phyloP scores from a whole-genome alignment of 2,113 vertebrate genomes.

The Oncorhynchus masou region DNA sequence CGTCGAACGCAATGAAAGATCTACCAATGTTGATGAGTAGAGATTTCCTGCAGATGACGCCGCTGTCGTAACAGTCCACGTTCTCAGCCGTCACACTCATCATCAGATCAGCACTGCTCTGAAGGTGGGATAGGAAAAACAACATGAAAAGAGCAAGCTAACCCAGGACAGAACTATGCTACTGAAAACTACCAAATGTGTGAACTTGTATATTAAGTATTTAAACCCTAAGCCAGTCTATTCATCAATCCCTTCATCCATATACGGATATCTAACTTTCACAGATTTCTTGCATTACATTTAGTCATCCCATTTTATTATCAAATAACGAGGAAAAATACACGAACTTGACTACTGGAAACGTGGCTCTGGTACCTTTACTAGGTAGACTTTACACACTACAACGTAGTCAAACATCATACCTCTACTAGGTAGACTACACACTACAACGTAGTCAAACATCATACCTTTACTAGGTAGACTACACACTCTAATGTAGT shows the following conservation, averaged over 20 bases:
- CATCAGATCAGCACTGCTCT: conserved; percentile 79
- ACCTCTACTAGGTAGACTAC: too few relatives aligned
- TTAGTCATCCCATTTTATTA: background rate
- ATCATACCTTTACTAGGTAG: conserved; percentile 55
- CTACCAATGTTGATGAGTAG: conserved; percentile 80
- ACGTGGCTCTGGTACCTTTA: conserved; percentile 76
- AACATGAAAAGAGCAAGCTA: background rate
- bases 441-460: too few relatives aligned
- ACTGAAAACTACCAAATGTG: background rate
- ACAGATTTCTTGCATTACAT: background rate
- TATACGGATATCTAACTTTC: background rate
- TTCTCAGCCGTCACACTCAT: conserved; percentile 85
- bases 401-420: too few relatives aligned
- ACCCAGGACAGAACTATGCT: background rate
- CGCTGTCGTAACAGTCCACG: conserved; percentile 86
- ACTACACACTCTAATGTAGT: too few relatives aligned
- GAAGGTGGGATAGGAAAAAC: conserved; percentile 34
- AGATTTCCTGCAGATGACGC: conserved; percentile 89
- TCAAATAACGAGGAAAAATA: background rate
- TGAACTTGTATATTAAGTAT: background rate
- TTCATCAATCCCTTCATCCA: background rate
- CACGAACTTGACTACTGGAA: background rate
- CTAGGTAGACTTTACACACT: too few relatives aligned
- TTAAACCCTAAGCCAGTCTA: background rate
- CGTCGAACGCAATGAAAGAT: conserved; percentile 82